Percentiles rank a stretch among this genome's conserved stretches.
Evolutionary conservation across 2,888 invertebrate species (phyloP).

Genomic region (Drymonia ruficornis): DNA sequence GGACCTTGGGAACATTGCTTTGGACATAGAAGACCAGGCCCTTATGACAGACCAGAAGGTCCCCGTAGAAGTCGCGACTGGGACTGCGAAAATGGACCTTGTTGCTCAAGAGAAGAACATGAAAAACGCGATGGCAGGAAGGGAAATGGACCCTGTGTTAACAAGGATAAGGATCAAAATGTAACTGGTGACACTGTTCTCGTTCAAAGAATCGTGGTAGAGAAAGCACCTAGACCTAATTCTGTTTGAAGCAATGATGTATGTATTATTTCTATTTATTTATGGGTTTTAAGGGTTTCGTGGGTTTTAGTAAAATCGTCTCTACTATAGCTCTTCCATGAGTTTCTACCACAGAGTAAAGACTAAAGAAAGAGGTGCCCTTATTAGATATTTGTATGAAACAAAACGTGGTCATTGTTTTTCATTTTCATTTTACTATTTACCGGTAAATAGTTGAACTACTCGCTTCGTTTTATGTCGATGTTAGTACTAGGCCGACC

Average conservation of each 20-base stretch:
- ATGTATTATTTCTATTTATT: not conserved
- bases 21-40: constrained; percentile 3
- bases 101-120: constrained; percentile 18
- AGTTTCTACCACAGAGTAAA: no score
- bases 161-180: constrained; percentile 31
- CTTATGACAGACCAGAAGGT: constrained; percentile 7
- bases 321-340: no score
- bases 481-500: no score
- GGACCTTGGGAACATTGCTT: not conserved
- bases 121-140: constrained; percentile 11
- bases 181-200: constrained; percentile 31
- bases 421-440: no score
- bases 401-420: no score
- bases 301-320: no score
- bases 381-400: no score
- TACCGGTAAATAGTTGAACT: no score
- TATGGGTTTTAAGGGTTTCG: no score
- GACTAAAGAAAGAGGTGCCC: no score
- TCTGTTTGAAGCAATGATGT: constrained; percentile 25
- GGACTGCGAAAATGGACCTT: constrained; percentile 15
- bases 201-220: constrained; percentile 39
- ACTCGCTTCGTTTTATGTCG: no score
- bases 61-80: constrained; percentile 9
- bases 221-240: constrained; percentile 34
- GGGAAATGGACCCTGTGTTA: constrained; percentile 9